Evolutionary conservation across 2,797 vertebrate species (phyloP).

Genomic region (Avahi laniger): DNA sequence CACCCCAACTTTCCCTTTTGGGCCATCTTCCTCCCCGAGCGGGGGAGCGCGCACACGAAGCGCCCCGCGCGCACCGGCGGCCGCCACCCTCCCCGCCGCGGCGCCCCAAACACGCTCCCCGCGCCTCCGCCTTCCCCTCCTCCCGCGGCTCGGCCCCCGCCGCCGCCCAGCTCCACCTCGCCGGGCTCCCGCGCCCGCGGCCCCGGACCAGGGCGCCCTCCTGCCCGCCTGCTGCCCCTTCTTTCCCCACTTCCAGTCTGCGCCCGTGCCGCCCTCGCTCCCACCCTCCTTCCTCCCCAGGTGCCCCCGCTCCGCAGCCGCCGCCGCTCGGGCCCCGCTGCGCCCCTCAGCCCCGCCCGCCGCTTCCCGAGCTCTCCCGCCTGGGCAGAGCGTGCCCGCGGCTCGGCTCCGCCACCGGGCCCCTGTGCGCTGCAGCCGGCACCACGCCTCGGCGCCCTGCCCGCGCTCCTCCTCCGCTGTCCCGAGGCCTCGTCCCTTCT

Average conservation of each 20-base stretch:
- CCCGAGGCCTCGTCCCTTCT: constrained; percentile 37
- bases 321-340: background rate
- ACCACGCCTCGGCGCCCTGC: background rate
- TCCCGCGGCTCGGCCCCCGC: constrained; percentile 23
- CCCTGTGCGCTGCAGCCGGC: constrained; percentile 67
- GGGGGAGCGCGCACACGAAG: constrained; percentile 67
- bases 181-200: constrained; percentile 17
- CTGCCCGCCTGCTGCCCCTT: background rate
- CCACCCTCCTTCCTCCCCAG: background rate
- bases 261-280: constrained; percentile 53
- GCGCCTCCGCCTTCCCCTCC: constrained; percentile 62
- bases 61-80: constrained; percentile 65
- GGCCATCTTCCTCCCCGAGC: constrained; percentile 65
- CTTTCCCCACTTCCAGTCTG: constrained; percentile 65
- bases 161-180: constrained; percentile 61
- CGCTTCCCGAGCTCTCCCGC: constrained; percentile 60
- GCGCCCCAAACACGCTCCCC: constrained; percentile 72
- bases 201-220: background rate
- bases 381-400: constrained; percentile 46
- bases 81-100: constrained; percentile 71
- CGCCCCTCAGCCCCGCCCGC: constrained; percentile 41
- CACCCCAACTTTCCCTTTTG: constrained; percentile 79
- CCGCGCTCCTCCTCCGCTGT: constrained; percentile 4
- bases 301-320: background rate
- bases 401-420: constrained; percentile 63